These are phyloP conservation scores for Trimorus sp. DNA, from an alignment of 2,888 invertebrate genomes.

Conservation along the genomic window DNA sequence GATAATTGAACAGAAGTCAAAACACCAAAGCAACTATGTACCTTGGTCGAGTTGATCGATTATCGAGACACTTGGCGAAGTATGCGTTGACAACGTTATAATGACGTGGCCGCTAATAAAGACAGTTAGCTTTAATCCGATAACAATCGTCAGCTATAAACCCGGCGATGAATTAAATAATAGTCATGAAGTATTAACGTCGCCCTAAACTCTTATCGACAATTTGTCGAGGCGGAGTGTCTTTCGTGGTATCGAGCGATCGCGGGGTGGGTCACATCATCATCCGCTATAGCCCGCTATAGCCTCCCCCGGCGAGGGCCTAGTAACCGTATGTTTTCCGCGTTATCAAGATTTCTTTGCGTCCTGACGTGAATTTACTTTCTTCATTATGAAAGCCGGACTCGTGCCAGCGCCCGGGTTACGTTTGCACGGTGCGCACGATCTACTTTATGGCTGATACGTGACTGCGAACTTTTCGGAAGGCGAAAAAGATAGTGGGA, in stretches of 20 bases:
- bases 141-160: slow-evolving; percentile 20
- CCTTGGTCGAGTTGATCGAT: no score
- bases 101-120: background rate
- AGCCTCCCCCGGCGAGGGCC: slow-evolving; percentile 38
- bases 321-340: slow-evolving; percentile 70
- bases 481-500: slow-evolving; percentile 56
- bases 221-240: slow-evolving; percentile 34
- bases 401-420: slow-evolving; percentile 66
- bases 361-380: slow-evolving; percentile 73
- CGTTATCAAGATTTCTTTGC: slow-evolving; percentile 71
- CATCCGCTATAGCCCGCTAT: slow-evolving; percentile 41
- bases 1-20: no score
- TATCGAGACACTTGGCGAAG: no score
- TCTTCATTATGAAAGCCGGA: slow-evolving; percentile 74
- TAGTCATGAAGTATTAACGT: slow-evolving; percentile 37
- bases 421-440: slow-evolving; percentile 69
- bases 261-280: slow-evolving; percentile 39
- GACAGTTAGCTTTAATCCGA: slow-evolving; percentile 23
- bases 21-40: no score
- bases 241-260: slow-evolving; percentile 39
- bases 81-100: no score
- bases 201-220: slow-evolving; percentile 41
- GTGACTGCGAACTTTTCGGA: slow-evolving; percentile 72
- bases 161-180: slow-evolving; percentile 22
- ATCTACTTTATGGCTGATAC: slow-evolving; percentile 78